These are phyloP conservation scores for Danionella cerebrum DNA, from an alignment of 2,113 vertebrate species.

Conservation along the genomic window DNA sequence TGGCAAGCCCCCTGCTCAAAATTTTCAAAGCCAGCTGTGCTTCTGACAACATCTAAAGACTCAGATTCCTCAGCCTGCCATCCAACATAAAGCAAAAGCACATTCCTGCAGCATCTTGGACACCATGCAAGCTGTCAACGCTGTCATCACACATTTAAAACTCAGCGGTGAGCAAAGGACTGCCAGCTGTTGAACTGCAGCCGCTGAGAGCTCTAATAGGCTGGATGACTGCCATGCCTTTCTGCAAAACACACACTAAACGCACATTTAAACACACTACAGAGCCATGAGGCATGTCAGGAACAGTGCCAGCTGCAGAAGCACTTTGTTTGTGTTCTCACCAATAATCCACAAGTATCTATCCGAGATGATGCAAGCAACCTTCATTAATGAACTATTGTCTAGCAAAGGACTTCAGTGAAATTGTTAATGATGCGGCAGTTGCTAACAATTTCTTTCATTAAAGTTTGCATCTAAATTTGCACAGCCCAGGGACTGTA, in stretches of 20 bases:
- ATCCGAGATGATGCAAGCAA: too few species aligned
- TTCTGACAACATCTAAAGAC: too few species aligned
- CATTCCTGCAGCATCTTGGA: not conserved
- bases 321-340: not conserved
- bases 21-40: too few species aligned
- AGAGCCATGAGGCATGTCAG: not conserved
- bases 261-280: not conserved
- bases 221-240: conserved; percentile 31
- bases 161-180: not conserved
- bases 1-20: too few species aligned
- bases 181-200: not conserved
- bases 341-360: too few species aligned
- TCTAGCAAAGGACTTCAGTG: too few species aligned
- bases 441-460: too few species aligned
- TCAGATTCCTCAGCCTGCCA: not conserved
- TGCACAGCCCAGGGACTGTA: too few species aligned
- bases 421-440: too few species aligned
- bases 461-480: too few species aligned
- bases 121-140: not conserved
- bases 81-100: not conserved
- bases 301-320: not conserved
- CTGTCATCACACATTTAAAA: not conserved
- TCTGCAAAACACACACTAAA: not conserved
- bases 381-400: too few species aligned
- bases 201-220: not conserved